Evolutionary conservation across 2,888 invertebrate genomes (phyloP), one percentile per base, ranked within the genome.

Genomic region (Frankliniella intonsa): DNA sequence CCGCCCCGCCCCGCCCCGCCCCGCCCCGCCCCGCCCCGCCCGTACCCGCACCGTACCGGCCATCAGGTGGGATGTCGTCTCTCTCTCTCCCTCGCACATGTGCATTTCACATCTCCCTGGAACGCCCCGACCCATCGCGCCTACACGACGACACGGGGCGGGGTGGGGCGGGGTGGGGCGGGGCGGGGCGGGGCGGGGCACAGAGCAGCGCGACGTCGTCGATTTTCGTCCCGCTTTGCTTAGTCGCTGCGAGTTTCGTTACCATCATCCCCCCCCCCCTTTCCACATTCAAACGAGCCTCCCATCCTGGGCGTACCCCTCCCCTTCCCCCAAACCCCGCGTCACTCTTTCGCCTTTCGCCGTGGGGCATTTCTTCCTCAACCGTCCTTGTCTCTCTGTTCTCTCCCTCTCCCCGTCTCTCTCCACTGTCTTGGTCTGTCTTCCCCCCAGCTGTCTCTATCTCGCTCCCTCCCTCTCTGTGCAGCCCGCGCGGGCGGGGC

Each of bases 401-500:
- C 69, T 76, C 69, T 69, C 69, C 22, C 69, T 22, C 69, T 69
- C 65, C 3, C 65, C 22, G n/a, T 65, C 65, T n/a, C 65, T 7
- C 65, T 65, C 65, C 12, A 12, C 69, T 22, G 19, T 65, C 65
- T 65, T n/a, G 2, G 19, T 65, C 65, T 65, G 19, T 65, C 65
- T n/a, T n/a, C n/a, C n/a, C n/a, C n/a, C 65, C n/a, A 14, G 2
- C 10, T 65, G 19, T 65, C 65, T 65, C 65, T 19, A 14, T 17
- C 65, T 65, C 65, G 7, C 65, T 69, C 22, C n/a, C 69, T n/a
- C 69, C n/a, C n/a, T 69, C 69, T 69, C 69, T 69, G n/a, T 69
- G n/a, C 69, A 55, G 69, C 25, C 69, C 25, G 25, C 69, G 22
- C n/a, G 25, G 69, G 10, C 55, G 55, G 19, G n/a, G 7, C 55